A percentile compares a stretch with the other conserved stretches of the same genome.
phyloP scores from a whole-genome alignment of 2,797 vertebrate genomes.

The Setipinna tenuifilis region DNA sequence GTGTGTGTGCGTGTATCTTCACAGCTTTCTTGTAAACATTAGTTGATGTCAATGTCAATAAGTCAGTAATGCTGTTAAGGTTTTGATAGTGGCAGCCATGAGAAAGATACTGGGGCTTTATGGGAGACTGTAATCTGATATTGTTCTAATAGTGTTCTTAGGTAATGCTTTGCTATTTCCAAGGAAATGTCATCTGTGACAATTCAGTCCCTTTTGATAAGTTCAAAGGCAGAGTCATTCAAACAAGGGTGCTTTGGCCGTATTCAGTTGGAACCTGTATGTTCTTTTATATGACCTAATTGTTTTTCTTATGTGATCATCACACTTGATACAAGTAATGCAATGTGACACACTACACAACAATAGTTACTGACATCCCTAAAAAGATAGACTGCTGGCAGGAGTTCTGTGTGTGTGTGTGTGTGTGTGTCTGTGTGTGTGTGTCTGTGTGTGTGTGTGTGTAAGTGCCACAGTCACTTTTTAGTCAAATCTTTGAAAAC shows the following conservation, averaged over 20 bases:
- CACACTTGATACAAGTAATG: not conserved
- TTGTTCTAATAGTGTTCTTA: not conserved
- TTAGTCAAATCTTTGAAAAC: no score
- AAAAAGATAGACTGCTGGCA: no score
- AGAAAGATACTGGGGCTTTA: not conserved
- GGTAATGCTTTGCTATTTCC: conserved; percentile 4
- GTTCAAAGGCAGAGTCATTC: not conserved
- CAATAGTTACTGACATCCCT: not conserved
- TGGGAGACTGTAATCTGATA: conserved; percentile 5
- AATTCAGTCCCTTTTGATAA: not conserved
- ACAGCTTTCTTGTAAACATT: not conserved
- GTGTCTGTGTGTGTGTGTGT: not conserved
- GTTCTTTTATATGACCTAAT: not conserved
- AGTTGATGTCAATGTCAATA: not conserved
- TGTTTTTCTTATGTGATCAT: not conserved
- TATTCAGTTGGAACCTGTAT: not conserved
- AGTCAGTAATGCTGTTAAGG: not conserved
- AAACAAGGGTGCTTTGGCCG: not conserved
- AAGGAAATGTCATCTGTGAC: conserved; percentile 5
- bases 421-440: not conserved
- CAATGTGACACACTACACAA: not conserved
- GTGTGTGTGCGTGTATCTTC: not conserved
- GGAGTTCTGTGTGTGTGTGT: not conserved
- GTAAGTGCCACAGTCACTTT: not conserved
- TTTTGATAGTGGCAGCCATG: not conserved